phyloP scores from a whole-genome alignment of 2,113 vertebrate genomes.

The Scophthalmus maximus region DNA sequence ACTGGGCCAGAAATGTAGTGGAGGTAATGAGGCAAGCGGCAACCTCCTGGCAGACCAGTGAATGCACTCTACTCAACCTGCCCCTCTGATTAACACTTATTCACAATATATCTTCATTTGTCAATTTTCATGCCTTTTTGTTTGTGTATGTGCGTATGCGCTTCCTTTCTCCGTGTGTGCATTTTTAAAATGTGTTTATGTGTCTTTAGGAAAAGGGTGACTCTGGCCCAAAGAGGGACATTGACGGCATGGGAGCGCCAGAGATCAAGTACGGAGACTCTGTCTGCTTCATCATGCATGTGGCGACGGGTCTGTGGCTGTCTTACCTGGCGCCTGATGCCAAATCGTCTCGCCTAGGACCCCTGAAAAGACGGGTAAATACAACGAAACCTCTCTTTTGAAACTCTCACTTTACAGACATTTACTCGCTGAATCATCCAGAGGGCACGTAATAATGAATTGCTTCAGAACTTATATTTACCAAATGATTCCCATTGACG shows the following conservation, averaged over 20 bases:
- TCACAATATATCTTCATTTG: conserved; percentile 43
- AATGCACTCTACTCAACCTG: conserved; percentile 14
- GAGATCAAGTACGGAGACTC: conserved; percentile 98
- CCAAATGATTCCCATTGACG: too few relatives aligned
- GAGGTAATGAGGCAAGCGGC: conserved; percentile 57
- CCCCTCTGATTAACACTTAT: conserved; percentile 43
- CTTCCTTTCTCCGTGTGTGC: background rate
- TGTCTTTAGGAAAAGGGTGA: conserved; percentile 90
- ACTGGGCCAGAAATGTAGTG: conserved; percentile 39
- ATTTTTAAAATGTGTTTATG: background rate
- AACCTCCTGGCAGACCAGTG: conserved; percentile 39
- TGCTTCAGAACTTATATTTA: too few relatives aligned
- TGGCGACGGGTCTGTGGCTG: conserved; percentile 92
- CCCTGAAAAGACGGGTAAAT: conserved; percentile 92
- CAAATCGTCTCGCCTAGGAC: conserved; percentile 94
- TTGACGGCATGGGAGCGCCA: conserved; percentile 94
- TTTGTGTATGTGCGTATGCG: conserved; percentile 1
- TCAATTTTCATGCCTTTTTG: conserved; percentile 4
- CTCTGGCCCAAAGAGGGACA: conserved; percentile 89
- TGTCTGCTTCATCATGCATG: conserved; percentile 92
- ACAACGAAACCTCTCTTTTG: background rate
- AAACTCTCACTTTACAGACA: too few relatives aligned
- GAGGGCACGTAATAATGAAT: too few relatives aligned
- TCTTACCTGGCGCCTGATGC: conserved; percentile 94
- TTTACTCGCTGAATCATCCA: too few relatives aligned